phyloP scores from a whole-genome alignment of 2,888 invertebrate species.

The Tachystola acroxantha region DNA sequence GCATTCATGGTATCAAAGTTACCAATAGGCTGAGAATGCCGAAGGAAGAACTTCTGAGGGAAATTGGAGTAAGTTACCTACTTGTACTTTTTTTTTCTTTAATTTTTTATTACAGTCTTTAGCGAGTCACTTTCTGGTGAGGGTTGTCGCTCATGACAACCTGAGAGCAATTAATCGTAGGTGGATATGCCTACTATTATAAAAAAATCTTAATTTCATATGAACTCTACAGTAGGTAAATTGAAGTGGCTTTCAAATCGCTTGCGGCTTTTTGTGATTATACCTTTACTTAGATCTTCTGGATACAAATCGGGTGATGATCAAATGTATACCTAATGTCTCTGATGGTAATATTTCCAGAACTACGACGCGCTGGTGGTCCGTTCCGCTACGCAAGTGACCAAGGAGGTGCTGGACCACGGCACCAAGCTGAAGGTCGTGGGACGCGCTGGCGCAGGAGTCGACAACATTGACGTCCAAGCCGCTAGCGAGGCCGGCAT shows the following conservation, averaged over 20 bases:
- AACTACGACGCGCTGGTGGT: constrained; percentile 94
- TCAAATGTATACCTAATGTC: too few relatives aligned
- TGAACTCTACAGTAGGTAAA: too few relatives aligned
- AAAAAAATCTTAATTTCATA: too few relatives aligned
- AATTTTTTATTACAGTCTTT: background rate
- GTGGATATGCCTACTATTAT: too few relatives aligned
- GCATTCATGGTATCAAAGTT: constrained; percentile 87
- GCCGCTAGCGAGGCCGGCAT: constrained; percentile 92
- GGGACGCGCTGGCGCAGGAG: constrained; percentile 98
- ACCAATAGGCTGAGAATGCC: constrained; percentile 87
- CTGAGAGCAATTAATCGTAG: too few relatives aligned
- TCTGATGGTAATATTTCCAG: too few relatives aligned
- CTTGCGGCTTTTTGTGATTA: too few relatives aligned
- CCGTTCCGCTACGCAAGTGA: constrained; percentile 96
- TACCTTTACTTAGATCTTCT: too few relatives aligned
- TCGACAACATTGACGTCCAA: constrained; percentile 96
- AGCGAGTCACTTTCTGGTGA: too few relatives aligned
- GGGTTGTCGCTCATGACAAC: too few relatives aligned
- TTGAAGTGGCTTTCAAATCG: too few relatives aligned
- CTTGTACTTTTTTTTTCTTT: background rate
- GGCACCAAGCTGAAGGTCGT: constrained; percentile 89
- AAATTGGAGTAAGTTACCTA: constrained; percentile 85
- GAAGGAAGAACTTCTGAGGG: constrained; percentile 87
- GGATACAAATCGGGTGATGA: too few relatives aligned
- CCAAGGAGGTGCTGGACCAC: constrained; percentile 88